Percentiles rank a stretch among this genome's conserved stretches.
Conservation (phyloP, 2,888 invertebrate species). For the Dromius quadrimaculatus region DNA sequence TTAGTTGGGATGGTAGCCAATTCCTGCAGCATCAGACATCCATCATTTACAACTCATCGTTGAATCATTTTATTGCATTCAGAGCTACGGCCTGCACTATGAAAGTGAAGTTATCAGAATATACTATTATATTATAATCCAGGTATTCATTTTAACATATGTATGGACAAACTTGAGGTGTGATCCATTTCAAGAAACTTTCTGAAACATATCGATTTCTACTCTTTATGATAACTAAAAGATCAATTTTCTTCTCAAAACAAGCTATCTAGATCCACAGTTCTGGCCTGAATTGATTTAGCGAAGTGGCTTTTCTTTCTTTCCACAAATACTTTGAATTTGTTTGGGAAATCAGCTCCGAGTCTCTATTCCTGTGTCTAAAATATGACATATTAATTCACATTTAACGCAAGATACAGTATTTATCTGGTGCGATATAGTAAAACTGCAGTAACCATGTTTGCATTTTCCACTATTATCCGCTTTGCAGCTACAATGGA, state of each 20-base stretch:
- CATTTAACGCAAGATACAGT: not conserved
- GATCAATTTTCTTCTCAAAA: not conserved
- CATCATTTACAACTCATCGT: too few relatives aligned
- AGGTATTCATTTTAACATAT: not conserved
- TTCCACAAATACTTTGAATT: not conserved
- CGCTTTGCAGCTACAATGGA: not conserved
- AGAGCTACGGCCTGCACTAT: not conserved
- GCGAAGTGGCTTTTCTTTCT: not conserved
- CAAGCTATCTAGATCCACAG: not conserved
- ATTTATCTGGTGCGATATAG: not conserved
- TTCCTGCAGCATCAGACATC: too few relatives aligned
- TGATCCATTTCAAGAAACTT: not conserved
- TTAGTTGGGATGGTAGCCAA: too few relatives aligned
- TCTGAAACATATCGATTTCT: not conserved
- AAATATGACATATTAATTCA: not conserved
- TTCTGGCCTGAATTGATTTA: not conserved
- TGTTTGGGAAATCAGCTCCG: not conserved
- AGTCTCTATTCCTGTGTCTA: not conserved
- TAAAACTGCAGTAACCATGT: not conserved
- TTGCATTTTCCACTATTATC: conserved; percentile 3
- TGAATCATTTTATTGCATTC: too few relatives aligned
- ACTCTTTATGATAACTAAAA: not conserved
- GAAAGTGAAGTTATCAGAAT: not conserved
- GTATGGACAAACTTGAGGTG: not conserved
- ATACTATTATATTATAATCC: not conserved